phyloP scores from a whole-genome alignment of 1,140 invertebrate genomes.

The Oncopodura yosiiana region DNA sequence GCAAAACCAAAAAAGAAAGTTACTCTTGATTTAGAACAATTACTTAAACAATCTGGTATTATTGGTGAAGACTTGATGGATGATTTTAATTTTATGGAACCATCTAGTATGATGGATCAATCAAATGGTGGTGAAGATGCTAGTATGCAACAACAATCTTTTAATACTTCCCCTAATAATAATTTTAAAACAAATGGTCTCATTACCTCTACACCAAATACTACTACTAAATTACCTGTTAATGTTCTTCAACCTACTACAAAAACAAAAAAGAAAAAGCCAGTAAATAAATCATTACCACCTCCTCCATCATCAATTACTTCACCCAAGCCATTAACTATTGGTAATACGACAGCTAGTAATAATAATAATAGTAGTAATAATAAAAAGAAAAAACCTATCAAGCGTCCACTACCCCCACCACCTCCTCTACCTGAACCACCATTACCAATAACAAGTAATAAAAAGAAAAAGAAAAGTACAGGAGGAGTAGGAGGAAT shows the following conservation, averaged over 20 bases:
- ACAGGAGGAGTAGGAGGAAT: not conserved
- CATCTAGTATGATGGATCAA: conserved; percentile 3
- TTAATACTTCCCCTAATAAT: too few species aligned
- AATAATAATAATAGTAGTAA: too few species aligned
- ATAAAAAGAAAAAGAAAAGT: conserved; percentile 17
- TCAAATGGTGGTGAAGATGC: too few species aligned
- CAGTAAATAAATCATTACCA: not conserved
- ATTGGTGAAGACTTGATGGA: conserved; percentile 32
- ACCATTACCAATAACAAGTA: not conserved
- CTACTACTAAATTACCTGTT: not conserved
- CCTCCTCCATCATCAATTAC: conserved; percentile 6
- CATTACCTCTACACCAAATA: not conserved
- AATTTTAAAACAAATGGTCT: too few species aligned
- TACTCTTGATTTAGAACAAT: conserved; percentile 28
- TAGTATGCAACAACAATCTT: too few species aligned
- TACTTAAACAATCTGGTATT: conserved; percentile 32
- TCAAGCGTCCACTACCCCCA: too few species aligned
- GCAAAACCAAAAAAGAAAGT: conserved; percentile 28
- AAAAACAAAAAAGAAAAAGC: conserved; percentile 12
- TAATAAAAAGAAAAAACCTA: too few species aligned
- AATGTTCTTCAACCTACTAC: not conserved
- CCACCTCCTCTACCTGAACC: not conserved
- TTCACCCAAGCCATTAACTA: too few species aligned
- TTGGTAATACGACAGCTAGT: too few species aligned
- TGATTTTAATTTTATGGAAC: conserved; percentile 21